These are phyloP conservation scores for Montipora capricornis DNA, from an alignment of 64 coral and sea anemone species.

Conservation along the genomic window DNA sequence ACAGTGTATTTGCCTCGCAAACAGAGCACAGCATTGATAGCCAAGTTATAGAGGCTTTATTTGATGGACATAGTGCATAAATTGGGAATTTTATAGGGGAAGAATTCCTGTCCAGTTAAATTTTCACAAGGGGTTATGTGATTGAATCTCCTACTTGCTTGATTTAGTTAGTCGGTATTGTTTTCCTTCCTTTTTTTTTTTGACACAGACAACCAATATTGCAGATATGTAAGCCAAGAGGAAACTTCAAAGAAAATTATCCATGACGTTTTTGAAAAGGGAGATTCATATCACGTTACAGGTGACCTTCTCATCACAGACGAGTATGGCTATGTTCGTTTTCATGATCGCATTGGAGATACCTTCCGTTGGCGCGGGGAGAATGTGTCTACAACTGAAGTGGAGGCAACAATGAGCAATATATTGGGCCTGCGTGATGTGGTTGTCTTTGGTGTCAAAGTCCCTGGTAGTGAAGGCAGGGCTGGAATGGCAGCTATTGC, in stretches of 20 bases:
- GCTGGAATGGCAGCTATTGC: slow-evolving; percentile 88
- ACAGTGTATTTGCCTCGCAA: no score
- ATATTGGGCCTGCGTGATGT: slow-evolving; percentile 75
- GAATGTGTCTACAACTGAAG: slow-evolving; percentile 97
- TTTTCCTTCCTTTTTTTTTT: background rate
- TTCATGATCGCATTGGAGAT: slow-evolving; percentile 93
- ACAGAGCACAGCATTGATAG: no score
- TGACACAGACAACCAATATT: slow-evolving; percentile 16
- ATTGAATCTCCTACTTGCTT: no score
- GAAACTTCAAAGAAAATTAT: slow-evolving; percentile 92
- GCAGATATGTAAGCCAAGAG: slow-evolving; percentile 83
- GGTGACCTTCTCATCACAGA: slow-evolving; percentile 83
- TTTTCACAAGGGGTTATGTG: no score
- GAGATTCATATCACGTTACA: slow-evolving; percentile 68
- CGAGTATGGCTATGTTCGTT: slow-evolving; percentile 90
- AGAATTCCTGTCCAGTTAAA: no score
- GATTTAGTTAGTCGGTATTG: no score
- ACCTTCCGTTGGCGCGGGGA: slow-evolving; percentile 98
- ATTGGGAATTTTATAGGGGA: no score
- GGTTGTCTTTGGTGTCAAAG: slow-evolving; percentile 84
- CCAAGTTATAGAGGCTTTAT: no score
- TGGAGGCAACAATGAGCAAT: slow-evolving; percentile 85
- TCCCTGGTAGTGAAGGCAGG: slow-evolving; percentile 81
- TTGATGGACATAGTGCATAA: no score
- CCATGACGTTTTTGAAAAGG: slow-evolving; percentile 66